Conservation (phyloP, 1,140 invertebrate species). For the Condylostylus longicornis region DNA sequence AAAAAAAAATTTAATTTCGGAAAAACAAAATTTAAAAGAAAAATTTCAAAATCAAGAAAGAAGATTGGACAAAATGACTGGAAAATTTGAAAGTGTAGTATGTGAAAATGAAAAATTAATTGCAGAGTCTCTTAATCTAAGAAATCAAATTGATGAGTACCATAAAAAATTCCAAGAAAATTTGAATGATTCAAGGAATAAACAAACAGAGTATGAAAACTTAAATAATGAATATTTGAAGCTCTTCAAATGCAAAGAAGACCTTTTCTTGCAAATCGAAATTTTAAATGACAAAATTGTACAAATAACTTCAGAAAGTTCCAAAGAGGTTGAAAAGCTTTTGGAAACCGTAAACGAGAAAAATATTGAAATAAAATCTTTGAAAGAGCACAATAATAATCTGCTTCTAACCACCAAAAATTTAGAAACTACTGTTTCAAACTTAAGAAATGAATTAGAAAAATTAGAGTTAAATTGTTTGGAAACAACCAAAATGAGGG, state of each 20-base stretch:
- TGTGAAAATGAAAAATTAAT: constrained; percentile 1
- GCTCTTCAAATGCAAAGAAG: too few species aligned
- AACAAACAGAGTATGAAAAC: too few species aligned
- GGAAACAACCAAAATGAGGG: background rate
- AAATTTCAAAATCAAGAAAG: too few species aligned
- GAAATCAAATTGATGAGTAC: constrained; percentile 1
- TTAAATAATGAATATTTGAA: too few species aligned
- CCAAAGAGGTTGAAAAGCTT: too few species aligned
- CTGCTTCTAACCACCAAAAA: too few species aligned
- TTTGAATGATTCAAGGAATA: constrained; percentile 1
- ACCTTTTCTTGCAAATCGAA: too few species aligned
- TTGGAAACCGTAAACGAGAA: too few species aligned
- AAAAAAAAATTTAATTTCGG: too few species aligned
- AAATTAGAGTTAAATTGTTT: background rate
- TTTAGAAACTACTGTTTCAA: constrained; percentile 7
- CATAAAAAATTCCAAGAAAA: constrained; percentile 2
- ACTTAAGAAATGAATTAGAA: constrained; percentile 6
- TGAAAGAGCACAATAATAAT: too few species aligned
- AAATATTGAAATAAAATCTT: background rate
- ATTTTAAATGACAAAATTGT: background rate
- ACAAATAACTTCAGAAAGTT: background rate
- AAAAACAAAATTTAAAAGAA: too few species aligned
- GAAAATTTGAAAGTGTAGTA: background rate
- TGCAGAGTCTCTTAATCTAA: constrained; percentile 3
- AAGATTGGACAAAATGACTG: background rate